Evolutionary conservation across 2,113 vertebrate species (phyloP), one percentile per base, ranked within the genome.

Genomic region (Neolamprologus cancellatus): DNA sequence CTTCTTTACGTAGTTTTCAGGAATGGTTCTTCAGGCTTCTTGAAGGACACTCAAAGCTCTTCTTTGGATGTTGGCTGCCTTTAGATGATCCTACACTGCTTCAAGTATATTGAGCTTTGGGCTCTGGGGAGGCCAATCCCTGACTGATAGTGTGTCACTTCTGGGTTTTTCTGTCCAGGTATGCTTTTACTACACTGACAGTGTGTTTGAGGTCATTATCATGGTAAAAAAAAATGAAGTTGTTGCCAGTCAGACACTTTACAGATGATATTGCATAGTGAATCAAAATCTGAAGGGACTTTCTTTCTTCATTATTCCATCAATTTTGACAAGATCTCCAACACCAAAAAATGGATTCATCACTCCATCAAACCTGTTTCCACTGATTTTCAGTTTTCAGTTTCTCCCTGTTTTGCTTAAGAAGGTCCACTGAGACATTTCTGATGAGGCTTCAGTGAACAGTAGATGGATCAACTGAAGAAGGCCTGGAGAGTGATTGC

Each of bases 401-500:
- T 28, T 71, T 17, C 39, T 25, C 66, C 13, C 66, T 15, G 14
- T 28, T 44, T 71, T 44, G 14, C 14, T 71, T 25, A 17, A 71
- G 39, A 71, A 61, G 15, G 57, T 71, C 20, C 66, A 25, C 36
- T 71, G 20, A 71, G 39, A 25, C 64, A 9, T 41, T 71, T 71
- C 0, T 4, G n/a, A 41, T 41, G 64, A 69, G 66, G 13, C 20
- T 28, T 44, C 13, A 71, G 39, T 25, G 20, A 71, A 44, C 66
- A 71, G 66, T 71, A 34, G 57, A 11, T 34, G 8, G 3, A 44
- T 71, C 66, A 46, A 71, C 39, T 71, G 39, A 7, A 71, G 66
- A 5, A 46, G 23, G 4, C 39, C 39, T 28, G 23, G 5, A 46
- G 39, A 74, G 23, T 0, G 0, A 11, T 18, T 46, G 23, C 13